phyloP scores from a whole-genome alignment of 2,797 vertebrate species.

The Ptychadena robeensis region DNA sequence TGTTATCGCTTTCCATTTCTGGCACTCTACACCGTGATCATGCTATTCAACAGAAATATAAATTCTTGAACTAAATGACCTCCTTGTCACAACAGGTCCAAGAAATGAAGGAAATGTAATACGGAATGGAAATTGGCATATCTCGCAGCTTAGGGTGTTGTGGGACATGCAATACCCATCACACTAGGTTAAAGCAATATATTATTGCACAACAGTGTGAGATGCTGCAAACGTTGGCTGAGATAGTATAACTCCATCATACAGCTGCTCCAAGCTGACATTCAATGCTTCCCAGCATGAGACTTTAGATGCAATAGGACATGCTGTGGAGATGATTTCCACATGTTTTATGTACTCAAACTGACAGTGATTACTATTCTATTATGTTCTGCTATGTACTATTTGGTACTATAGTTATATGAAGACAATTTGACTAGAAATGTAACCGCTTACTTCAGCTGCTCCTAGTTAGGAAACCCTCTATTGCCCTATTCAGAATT shows the following conservation, averaged over 20 bases:
- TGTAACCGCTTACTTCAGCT: too few relatives aligned
- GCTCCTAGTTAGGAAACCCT: too few relatives aligned
- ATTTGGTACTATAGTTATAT: neutral
- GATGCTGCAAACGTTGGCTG: constrained; percentile 25
- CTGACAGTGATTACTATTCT: neutral
- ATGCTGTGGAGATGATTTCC: constrained; percentile 30
- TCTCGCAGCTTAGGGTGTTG: constrained; percentile 23
- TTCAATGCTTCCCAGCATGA: neutral
- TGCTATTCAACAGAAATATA: constrained; percentile 27
- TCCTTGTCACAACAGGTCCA: constrained; percentile 39
- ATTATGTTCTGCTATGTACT: neutral
- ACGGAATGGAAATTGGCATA: constrained; percentile 50
- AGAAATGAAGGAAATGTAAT: constrained; percentile 46
- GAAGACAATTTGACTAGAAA: neutral
- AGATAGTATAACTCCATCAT: constrained; percentile 22
- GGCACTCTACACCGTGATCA: neutral
- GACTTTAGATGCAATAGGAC: constrained; percentile 20
- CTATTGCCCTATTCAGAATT: too few relatives aligned
- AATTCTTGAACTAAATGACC: constrained; percentile 33
- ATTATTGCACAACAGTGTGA: constrained; percentile 40
- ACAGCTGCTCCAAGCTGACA: constrained; percentile 35
- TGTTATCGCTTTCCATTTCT: constrained; percentile 15
- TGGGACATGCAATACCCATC: constrained; percentile 52
- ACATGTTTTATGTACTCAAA: constrained; percentile 35
- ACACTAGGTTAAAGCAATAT: constrained; percentile 39